Percentiles rank a stretch among this genome's conserved stretches.
Evolutionary conservation across 2,888 invertebrate species (phyloP).

Genomic region (Melanargia galathea): DNA sequence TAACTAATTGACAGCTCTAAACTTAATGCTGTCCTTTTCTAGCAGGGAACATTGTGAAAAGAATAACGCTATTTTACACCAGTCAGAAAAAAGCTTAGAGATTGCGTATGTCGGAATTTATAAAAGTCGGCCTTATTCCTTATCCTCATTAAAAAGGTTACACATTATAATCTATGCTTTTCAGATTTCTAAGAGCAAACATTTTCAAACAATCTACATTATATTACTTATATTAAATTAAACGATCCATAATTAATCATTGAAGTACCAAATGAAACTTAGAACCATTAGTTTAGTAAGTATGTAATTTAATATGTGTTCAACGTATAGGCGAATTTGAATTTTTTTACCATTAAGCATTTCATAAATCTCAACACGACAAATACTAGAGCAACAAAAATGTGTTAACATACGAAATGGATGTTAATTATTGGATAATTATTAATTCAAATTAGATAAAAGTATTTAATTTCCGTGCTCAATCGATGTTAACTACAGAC

Average conservation of each 20-base stretch:
- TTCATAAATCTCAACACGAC: not conserved
- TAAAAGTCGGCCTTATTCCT: too few relatives aligned
- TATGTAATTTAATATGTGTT: not conserved
- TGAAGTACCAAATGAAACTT: not conserved
- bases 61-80: too few relatives aligned
- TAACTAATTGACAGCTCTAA: too few relatives aligned
- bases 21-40: too few relatives aligned
- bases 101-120: too few relatives aligned
- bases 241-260: not conserved
- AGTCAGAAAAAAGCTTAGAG: too few relatives aligned
- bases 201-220: too few relatives aligned
- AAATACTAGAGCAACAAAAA: not conserved
- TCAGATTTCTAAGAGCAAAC: too few relatives aligned
- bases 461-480: not conserved
- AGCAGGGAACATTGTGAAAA: too few relatives aligned
- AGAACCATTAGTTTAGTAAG: not conserved
- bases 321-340: not conserved
- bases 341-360: constrained; percentile 1
- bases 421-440: not conserved
- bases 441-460: constrained; percentile 1
- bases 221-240: not conserved
- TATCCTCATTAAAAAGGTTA: too few relatives aligned
- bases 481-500: not conserved
- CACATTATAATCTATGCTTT: too few relatives aligned
- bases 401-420: not conserved